phyloP scores from a whole-genome alignment of 2,888 invertebrate genomes.

The Melinaea marsaeus region DNA sequence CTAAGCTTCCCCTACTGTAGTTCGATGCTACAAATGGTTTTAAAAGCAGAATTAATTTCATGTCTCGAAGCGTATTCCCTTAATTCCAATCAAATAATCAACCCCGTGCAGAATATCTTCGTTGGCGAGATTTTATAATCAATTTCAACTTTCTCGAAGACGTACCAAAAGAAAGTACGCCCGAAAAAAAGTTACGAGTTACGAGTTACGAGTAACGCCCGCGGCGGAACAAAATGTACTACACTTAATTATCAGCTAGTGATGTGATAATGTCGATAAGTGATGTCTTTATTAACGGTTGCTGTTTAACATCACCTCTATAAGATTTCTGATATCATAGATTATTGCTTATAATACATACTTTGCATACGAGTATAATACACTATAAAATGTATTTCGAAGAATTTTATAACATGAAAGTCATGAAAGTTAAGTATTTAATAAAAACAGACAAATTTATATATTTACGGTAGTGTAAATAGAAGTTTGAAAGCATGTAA shows the following conservation, averaged over 20 bases:
- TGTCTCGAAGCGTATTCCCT: not conserved
- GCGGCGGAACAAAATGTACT: conserved; percentile 65
- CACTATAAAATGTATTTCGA: not conserved
- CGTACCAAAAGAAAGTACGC: conserved; percentile 64
- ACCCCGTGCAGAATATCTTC: conserved; percentile 27
- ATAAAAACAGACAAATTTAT: no score
- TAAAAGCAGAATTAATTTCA: not conserved
- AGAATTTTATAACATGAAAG: not conserved
- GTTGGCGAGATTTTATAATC: conserved; percentile 39
- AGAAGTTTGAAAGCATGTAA: no score
- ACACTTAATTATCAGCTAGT: conserved; percentile 70
- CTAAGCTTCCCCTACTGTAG: no score
- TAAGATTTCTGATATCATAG: conserved; percentile 17
- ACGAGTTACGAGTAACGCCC: conserved; percentile 53
- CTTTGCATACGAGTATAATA: not conserved
- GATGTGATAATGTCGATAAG: conserved; percentile 49
- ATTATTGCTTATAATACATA: conserved; percentile 4
- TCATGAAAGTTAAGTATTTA: no score
- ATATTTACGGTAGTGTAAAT: no score
- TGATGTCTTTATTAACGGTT: conserved; percentile 25
- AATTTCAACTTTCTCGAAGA: conserved; percentile 64
- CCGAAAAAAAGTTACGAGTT: conserved; percentile 49
- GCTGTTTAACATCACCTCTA: conserved; percentile 9
- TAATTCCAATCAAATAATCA: conserved; percentile 6
- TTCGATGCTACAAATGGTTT: no score